These are phyloP conservation scores for Lithophane semibrunnea DNA, from an alignment of 2,888 invertebrate species.

Conservation along the genomic window DNA sequence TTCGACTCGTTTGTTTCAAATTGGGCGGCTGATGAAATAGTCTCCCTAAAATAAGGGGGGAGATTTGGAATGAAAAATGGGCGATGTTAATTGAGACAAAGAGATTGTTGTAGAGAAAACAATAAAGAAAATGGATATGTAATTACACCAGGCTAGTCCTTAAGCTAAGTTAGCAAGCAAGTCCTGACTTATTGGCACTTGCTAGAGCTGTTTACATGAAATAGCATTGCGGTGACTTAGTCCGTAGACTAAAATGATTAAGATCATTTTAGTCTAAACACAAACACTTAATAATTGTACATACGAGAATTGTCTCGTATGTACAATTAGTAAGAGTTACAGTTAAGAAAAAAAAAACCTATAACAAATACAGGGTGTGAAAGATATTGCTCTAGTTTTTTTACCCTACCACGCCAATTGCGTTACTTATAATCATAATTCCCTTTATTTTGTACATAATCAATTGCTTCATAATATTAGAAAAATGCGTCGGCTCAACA, in stretches of 20 bases:
- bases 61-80: not conserved
- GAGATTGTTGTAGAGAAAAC: not conserved
- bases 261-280: too few relatives aligned
- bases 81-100: not conserved
- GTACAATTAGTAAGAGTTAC: too few relatives aligned
- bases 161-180: too few relatives aligned
- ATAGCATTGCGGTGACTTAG: too few relatives aligned
- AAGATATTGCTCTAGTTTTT: too few relatives aligned
- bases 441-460: not conserved
- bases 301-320: too few relatives aligned
- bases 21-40: slow-evolving; percentile 22
- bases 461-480: not conserved
- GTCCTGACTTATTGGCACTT: too few relatives aligned
- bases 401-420: not conserved
- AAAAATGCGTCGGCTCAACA: not conserved
- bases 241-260: too few relatives aligned
- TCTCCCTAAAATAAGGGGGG: not conserved
- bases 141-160: not conserved
- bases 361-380: too few relatives aligned
- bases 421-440: not conserved
- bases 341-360: too few relatives aligned
- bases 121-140: not conserved
- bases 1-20: slow-evolving; percentile 42
- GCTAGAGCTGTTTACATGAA: too few relatives aligned
- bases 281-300: too few relatives aligned